Conservation (phyloP, 2,797 vertebrate species). For the Chrysocyon brachyurus region DNA sequence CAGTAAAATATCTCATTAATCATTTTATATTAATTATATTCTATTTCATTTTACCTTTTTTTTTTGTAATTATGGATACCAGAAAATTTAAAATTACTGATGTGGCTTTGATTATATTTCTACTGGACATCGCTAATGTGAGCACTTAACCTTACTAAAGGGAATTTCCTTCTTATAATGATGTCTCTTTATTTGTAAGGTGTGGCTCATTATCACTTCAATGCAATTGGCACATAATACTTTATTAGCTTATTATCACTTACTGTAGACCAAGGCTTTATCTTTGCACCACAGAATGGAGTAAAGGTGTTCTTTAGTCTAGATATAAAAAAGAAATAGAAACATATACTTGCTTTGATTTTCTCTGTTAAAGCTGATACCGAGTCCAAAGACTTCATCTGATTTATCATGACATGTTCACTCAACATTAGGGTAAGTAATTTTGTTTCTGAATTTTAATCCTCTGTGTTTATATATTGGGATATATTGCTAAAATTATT, state of each 20-base stretch:
- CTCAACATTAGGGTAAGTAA: background rate
- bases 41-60: background rate
- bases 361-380: background rate
- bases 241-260: constrained; percentile 58
- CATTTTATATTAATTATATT: constrained; percentile 16
- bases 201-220: constrained; percentile 60
- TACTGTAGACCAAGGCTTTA: constrained; percentile 27
- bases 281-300: background rate
- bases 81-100: background rate
- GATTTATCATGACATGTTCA: background rate
- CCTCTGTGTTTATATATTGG: background rate
- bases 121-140: background rate
- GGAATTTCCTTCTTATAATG: background rate
- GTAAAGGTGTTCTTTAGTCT: background rate
- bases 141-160: background rate
- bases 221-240: constrained; percentile 11
- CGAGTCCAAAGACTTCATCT: background rate
- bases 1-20: background rate
- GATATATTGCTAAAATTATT: background rate
- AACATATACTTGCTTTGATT: background rate
- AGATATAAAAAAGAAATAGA: constrained; percentile 29
- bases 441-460: constrained; percentile 45
- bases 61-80: background rate
- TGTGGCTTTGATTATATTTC: background rate
- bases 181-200: constrained; percentile 47